Conservation (phyloP, 2,888 invertebrate species). For the Aphodius sticticus region DNA sequence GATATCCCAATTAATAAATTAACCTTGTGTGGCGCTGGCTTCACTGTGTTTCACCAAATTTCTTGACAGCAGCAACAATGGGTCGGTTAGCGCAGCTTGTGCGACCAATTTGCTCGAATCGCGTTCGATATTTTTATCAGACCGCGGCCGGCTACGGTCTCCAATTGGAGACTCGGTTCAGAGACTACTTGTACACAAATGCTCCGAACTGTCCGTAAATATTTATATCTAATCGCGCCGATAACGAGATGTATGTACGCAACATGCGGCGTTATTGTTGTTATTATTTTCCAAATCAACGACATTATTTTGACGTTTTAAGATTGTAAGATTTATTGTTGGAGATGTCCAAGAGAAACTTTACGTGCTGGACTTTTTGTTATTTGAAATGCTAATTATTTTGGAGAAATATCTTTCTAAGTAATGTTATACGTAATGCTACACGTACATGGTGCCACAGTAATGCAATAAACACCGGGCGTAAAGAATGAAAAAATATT, state of each 20-base stretch:
- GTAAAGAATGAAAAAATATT: no score
- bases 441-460: no score
- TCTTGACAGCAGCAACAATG: not conserved
- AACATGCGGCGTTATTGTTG: not conserved
- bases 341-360: no score
- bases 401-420: no score
- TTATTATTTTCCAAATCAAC: not conserved
- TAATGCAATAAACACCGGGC: no score
- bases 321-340: no score
- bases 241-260: not conserved
- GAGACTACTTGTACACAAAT: not conserved
- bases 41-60: not conserved
- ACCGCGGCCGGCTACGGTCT: not conserved
- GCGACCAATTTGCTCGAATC: not conserved
- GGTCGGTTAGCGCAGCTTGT: not conserved
- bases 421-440: no score
- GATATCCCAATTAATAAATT: constrained; percentile 23
- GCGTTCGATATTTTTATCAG: not conserved
- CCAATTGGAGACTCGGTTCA: not conserved
- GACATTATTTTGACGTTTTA: not conserved
- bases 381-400: no score
- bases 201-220: not conserved
- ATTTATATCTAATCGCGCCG: not conserved
- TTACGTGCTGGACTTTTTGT: no score
- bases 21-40: constrained; percentile 13